Conservation (phyloP, 1,140 invertebrate species). For the Hylyphantes graminicola region DNA sequence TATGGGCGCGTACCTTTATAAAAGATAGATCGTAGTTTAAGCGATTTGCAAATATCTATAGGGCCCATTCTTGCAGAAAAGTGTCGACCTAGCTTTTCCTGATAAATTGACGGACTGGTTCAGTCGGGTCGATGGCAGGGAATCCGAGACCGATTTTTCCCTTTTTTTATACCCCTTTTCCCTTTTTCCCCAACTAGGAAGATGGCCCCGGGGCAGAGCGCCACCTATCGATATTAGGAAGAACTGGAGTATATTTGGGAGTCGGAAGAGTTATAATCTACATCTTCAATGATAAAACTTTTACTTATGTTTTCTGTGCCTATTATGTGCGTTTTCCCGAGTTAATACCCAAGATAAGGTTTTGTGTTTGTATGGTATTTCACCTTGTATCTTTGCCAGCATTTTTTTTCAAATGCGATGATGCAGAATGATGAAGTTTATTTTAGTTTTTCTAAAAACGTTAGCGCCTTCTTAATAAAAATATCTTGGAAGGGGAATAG, state of each 20-base stretch:
- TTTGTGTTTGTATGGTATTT: no score
- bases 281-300: no score
- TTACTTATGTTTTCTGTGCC: no score
- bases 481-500: no score
- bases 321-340: no score
- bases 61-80: conserved; percentile 44
- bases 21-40: conserved; percentile 60
- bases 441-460: no score
- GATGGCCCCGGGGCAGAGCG: conserved; percentile 20
- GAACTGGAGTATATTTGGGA: not conserved
- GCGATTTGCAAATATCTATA: conserved; percentile 61
- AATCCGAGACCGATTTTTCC: conserved; percentile 25
- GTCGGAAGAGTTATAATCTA: not conserved
- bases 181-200: not conserved
- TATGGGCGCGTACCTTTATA: conserved; percentile 54
- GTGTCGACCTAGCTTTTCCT: conserved; percentile 60
- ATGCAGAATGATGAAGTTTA: no score
- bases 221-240: conserved; percentile 2
- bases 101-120: conserved; percentile 56
- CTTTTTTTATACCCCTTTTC: conserved; percentile 4
- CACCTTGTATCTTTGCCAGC: no score
- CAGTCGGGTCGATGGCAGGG: conserved; percentile 43
- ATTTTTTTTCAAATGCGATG: no score
- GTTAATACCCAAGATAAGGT: no score
- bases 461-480: no score